Evolutionary conservation across 2,113 vertebrate species (phyloP).

Genomic region (Stercorarius parasiticus): DNA sequence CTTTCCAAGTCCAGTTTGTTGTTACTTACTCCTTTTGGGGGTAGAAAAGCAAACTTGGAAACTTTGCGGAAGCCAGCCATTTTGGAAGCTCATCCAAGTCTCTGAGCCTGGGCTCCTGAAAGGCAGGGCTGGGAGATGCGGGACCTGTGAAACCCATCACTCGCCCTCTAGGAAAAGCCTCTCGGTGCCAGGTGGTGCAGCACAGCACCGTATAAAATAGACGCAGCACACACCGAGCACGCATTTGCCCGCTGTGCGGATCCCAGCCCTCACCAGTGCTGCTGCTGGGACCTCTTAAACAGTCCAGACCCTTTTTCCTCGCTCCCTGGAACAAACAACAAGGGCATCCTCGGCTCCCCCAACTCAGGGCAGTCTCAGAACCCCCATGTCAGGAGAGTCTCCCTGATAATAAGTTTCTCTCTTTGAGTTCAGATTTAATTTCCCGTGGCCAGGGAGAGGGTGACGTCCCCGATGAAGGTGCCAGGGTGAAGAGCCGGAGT

Average conservation of each 20-base stretch:
- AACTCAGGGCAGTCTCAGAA: accelerated
- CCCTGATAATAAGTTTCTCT: background rate
- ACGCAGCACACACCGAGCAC: background rate
- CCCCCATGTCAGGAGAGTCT: accelerated
- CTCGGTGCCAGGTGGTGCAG: accelerated
- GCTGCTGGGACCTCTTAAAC: background rate
- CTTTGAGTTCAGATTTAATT: background rate
- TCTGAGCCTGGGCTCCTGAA: background rate
- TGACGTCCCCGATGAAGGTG: background rate
- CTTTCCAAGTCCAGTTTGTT: background rate
- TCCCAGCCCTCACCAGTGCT: background rate
- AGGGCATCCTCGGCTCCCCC: no score
- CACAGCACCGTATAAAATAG: background rate
- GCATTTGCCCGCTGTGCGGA: background rate
- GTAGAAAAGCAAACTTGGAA: background rate
- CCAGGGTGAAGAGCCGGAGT: accelerated
- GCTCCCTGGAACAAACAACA: background rate
- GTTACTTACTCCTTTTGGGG: background rate
- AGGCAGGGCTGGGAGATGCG: background rate
- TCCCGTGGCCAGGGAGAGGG: background rate
- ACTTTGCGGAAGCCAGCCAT: background rate
- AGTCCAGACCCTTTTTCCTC: background rate
- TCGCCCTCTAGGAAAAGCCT: background rate
- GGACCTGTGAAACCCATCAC: background rate
- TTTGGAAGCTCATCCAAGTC: background rate